A percentile compares a stretch with the other conserved stretches of the same genome.
Evolutionary conservation across 1,140 invertebrate genomes (phyloP).

Genomic region (Heliothis virescens): DNA sequence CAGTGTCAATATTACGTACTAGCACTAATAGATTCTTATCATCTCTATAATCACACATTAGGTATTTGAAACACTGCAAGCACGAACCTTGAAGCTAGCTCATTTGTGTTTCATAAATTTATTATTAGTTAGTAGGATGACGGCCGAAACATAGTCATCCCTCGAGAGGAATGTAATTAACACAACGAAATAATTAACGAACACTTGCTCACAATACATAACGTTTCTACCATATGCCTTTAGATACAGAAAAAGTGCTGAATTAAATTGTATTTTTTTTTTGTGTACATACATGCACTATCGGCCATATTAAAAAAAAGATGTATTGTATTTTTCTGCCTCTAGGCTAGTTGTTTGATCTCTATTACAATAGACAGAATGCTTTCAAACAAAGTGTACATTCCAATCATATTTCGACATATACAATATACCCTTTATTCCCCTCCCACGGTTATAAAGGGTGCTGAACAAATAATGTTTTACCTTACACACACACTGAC

Average conservation of each 20-base stretch:
- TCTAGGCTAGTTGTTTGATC: conserved; percentile 15
- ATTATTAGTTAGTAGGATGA: background rate
- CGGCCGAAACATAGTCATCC: conserved; percentile 1
- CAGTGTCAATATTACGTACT: too few species aligned
- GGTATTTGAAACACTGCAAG: background rate
- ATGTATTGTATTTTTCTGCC: background rate
- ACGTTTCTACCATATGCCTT: background rate
- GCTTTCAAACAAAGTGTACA: conserved; percentile 35
- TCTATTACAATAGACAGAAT: conserved; percentile 21
- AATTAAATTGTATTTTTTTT: too few species aligned
- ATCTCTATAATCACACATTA: too few species aligned
- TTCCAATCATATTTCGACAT: conserved; percentile 5
- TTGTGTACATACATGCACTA: too few species aligned
- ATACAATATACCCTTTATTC: conserved; percentile 1
- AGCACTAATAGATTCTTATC: too few species aligned
- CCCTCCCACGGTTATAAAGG: background rate
- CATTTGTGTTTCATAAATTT: conserved; percentile 2
- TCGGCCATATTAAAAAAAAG: too few species aligned
- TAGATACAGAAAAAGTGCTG: background rate
- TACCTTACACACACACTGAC: background rate
- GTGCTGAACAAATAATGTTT: conserved; percentile 12
- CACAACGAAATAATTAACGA: conserved; percentile 31
- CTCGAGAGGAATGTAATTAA: conserved; percentile 22
- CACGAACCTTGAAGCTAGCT: background rate
- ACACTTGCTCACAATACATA: background rate